Evolutionary conservation across 2,888 invertebrate genomes (phyloP), one percentile per base, ranked within the genome.

Genomic region (Sphaerophoria rueppellii): DNA sequence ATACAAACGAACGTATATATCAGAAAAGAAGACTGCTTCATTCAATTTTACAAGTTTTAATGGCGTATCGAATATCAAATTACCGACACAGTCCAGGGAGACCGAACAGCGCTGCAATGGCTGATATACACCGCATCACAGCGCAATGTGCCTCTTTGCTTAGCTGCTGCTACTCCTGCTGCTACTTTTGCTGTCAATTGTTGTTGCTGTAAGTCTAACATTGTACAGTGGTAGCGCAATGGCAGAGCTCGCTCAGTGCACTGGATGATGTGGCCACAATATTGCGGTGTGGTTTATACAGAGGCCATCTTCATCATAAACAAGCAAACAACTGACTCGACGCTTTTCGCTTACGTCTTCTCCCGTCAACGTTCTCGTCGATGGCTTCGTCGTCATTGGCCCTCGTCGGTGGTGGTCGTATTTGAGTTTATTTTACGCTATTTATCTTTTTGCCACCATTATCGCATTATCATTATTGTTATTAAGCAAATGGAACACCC

Each of bases 51-150:
- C 87, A 87, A 87, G 87, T 87, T 87, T 87, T 88, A 88, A 88
- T 88, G 88, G 88, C 88, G 87, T 88, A 88, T 88, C 88, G 87
- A 87, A 86, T 88, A 89, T 89, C 88, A 87, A 87, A 87, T 89
- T 89, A 87, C 87, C 87, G 83, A 87, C 87, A 82, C 87, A 87
- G 82, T 82, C 85, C 86, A 87, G 85, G 73, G 85, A 86, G 87
- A 86, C 87, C 87, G 24, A 86, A 77, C 79, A 86, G 72, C 52
- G 79, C 52, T 11, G 40, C 73, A 61, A 67, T 82, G 86, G 58
- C 76, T 73, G 73, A 65, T 50, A 43, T 73, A 76, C 75, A 78
- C 72, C 61, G 69, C 67, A 67, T 32, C 24, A 54, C 67, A 67
- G 37, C 65, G 7, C 63, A 63, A 46, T 63, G 71, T 75, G 71